Percentiles rank a stretch among this genome's conserved stretches.
These are phyloP conservation scores for Equus przewalskii DNA, from an alignment of 2,113 vertebrate species.

Conservation along the genomic window DNA sequence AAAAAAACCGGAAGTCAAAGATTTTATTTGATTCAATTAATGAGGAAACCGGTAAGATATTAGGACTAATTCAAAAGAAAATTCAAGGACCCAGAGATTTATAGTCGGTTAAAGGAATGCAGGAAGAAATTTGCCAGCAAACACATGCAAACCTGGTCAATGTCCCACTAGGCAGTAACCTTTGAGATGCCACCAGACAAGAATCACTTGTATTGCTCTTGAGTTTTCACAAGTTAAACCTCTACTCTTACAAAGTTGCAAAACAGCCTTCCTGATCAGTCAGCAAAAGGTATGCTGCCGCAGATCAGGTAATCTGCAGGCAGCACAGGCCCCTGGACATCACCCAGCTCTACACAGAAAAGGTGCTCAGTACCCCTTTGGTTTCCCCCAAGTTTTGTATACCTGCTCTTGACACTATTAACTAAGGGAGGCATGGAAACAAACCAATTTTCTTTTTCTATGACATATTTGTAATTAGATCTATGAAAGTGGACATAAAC, in stretches of 20 bases:
- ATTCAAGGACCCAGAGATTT: not conserved
- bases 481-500: not conserved
- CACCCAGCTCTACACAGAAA: not conserved
- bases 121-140: not conserved
- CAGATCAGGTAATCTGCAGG: not conserved
- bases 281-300: not conserved
- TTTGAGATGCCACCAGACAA: not conserved
- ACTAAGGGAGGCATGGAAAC: not conserved
- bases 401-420: not conserved
- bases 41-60: not conserved
- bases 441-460: not conserved
- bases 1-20: not conserved
- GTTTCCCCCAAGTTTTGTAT: not conserved
- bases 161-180: not conserved
- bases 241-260: not conserved
- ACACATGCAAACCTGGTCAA: not conserved
- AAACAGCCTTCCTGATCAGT: not conserved
- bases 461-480: not conserved
- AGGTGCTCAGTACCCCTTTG: not conserved
- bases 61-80: slow-evolving; percentile 23
- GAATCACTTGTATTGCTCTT: not conserved
- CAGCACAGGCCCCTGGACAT: too few relatives aligned
- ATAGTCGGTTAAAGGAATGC: not conserved
- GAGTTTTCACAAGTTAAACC: not conserved
- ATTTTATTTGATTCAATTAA: not conserved